phyloP scores from a whole-genome alignment of 1,140 invertebrate genomes.

The Cheumatopsyche charites region DNA sequence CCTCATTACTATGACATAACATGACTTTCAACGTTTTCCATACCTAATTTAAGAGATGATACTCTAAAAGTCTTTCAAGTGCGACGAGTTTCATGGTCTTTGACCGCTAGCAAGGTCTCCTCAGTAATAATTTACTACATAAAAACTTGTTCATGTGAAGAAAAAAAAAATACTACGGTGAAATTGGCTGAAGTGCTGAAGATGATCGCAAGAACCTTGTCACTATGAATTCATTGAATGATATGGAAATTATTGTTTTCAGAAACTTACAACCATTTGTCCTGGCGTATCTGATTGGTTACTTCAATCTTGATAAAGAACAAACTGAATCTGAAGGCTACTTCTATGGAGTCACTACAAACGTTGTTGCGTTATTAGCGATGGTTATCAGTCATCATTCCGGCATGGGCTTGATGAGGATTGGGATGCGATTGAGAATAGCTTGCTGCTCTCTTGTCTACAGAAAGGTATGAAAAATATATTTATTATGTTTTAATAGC shows the following conservation, averaged over 20 bases:
- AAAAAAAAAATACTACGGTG: too few relatives aligned
- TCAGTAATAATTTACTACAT: background rate
- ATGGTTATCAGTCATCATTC: slow-evolving; percentile 51
- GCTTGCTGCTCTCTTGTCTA: slow-evolving; percentile 58
- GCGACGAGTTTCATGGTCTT: slow-evolving; percentile 11
- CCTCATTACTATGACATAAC: too few relatives aligned
- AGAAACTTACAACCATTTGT: slow-evolving; percentile 46
- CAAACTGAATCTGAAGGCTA: slow-evolving; percentile 46
- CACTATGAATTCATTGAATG: too few relatives aligned
- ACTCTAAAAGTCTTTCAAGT: slow-evolving; percentile 6
- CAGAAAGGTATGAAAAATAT: slow-evolving; percentile 54
- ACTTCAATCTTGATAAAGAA: slow-evolving; percentile 44
- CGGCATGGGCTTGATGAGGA: slow-evolving; percentile 40
- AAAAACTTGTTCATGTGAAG: background rate
- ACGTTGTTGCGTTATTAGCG: slow-evolving; percentile 36
- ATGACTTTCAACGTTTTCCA: too few relatives aligned
- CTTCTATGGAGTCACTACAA: slow-evolving; percentile 46
- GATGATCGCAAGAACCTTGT: too few relatives aligned
- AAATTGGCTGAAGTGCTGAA: too few relatives aligned
- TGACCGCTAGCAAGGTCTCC: background rate
- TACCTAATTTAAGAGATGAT: too few relatives aligned
- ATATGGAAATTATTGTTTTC: slow-evolving; percentile 13
- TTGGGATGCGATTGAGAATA: slow-evolving; percentile 55
- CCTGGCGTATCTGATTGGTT: slow-evolving; percentile 40
- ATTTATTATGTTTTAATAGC: background rate